These are phyloP conservation scores for Vidua chalybeata DNA, from an alignment of 2,113 vertebrate genomes.

Conservation along the genomic window DNA sequence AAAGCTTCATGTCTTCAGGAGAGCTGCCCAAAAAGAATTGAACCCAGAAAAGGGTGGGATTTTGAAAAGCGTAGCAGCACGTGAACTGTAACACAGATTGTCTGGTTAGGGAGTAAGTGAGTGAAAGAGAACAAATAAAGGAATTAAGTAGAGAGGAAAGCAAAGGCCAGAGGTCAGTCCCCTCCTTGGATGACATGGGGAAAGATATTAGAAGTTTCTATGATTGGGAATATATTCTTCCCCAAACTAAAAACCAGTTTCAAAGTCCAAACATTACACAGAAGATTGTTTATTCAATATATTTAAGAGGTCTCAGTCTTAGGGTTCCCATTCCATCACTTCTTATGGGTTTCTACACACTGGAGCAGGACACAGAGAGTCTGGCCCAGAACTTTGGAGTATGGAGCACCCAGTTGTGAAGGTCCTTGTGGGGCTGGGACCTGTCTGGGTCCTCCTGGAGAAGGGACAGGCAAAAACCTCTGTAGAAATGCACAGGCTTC, in stretches of 20 bases:
- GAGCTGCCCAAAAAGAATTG: not conserved
- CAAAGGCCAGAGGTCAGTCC: slow-evolving; percentile 25
- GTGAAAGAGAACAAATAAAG: slow-evolving; percentile 22
- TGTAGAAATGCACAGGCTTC: not conserved
- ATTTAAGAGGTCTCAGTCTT: not conserved
- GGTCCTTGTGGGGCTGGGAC: not conserved
- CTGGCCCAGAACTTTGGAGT: not conserved
- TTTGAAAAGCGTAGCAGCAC: not conserved
- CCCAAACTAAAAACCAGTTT: not conserved
- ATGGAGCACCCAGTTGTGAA: not conserved
- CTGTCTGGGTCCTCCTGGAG: not conserved
- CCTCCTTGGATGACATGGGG: not conserved
- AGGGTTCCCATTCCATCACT: not conserved
- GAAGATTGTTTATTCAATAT: not conserved
- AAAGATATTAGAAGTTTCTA: not conserved
- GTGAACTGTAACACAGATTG: slow-evolving; percentile 1
- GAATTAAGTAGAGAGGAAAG: slow-evolving; percentile 50
- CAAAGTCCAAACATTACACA: slow-evolving; percentile 4
- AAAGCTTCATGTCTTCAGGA: not conserved
- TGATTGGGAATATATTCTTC: not conserved
- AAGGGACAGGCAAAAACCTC: not conserved
- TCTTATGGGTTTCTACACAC: not conserved
- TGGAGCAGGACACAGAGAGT: not conserved
- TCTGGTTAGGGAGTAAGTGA: slow-evolving; percentile 39
- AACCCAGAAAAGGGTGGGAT: not conserved